A percentile compares a stretch with the other conserved stretches of the same genome.
Evolutionary conservation across 1,140 invertebrate genomes (phyloP).

Genomic region (Cotesia vestalis): DNA sequence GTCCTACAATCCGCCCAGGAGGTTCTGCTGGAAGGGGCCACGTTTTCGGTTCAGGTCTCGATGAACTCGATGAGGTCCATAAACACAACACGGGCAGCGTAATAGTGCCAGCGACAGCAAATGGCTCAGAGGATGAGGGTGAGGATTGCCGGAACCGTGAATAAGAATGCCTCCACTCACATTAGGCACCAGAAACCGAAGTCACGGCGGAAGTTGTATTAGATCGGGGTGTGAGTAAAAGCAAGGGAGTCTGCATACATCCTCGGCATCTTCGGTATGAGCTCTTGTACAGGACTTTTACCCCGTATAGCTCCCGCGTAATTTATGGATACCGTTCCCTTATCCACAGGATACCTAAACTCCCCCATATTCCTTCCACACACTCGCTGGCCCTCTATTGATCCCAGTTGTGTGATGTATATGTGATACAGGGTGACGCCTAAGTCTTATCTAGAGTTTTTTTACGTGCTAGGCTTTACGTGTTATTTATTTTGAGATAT

Average conservation of each 20-base stretch:
- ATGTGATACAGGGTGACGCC: conserved; percentile 56
- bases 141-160: not conserved
- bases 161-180: not conserved
- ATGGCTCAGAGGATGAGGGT: not conserved
- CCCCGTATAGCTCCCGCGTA: conserved; percentile 64
- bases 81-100: no score
- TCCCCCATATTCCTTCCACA: conserved; percentile 49
- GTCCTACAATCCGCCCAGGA: conserved; percentile 59
- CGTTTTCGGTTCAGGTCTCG: conserved; percentile 1
- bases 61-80: not conserved
- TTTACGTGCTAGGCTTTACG: not conserved
- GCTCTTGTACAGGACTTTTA: conserved; percentile 65
- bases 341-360: conserved; percentile 64
- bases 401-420: conserved; percentile 55
- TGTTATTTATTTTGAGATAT: no score
- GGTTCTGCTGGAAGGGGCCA: conserved; percentile 51
- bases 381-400: conserved; percentile 64
- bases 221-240: conserved; percentile 9
- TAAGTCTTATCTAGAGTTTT: conserved; percentile 27
- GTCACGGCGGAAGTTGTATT: not conserved
- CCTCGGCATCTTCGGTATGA: conserved; percentile 44
- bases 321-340: conserved; percentile 66
- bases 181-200: no score
- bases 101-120: not conserved
- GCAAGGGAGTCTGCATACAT: conserved; percentile 36